Base-by-base conservation (phyloP, 2,113 vertebrate genomes). In the Rhinoptilus africanus region DNA sequence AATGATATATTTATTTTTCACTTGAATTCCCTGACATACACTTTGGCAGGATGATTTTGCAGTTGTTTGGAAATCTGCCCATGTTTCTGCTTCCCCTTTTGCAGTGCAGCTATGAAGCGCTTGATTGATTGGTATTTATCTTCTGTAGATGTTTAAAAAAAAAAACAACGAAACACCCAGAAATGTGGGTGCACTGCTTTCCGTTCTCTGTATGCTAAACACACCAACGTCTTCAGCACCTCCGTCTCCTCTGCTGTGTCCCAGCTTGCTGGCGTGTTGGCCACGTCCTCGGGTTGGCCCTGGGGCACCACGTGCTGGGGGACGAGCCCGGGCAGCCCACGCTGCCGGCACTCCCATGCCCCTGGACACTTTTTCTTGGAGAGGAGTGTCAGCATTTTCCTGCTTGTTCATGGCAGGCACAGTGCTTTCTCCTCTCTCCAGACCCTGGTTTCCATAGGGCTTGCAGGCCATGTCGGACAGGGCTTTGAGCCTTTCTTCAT, bases 291-390 rank as follows among this genome's bases (percentile, higher is more conserved):
- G 6, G 56, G 23, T 8, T 53, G 57, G 37, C 6, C 15, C 47
- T 4, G 27, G 83, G 35, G 22, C 75, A 56, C 21, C 48, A 5
- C 1, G 12, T 30, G 22, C 56, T 48, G 69, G 69, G 53, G 48
- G 50, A 47, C 4, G 14, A 54, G 43, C n/a, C 32, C 4, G 66
- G 24, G 50, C 39, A 82, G 72, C 68, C 67, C 63, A 4, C 1
- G 6, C 28, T 73, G 74, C 64, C 2, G 13, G 69, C 6, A 5
- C 47, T n/a, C 1, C 0, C 2, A 1, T 34, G 43, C 39, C 15
- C 5, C 47, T 63, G 71, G 51, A 22, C 14, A 27, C 37, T 68
- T 19, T 9, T 30, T 13, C 19, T 60, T 64, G 73, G 48, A 50
- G n/a, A 68, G 51, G 39, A 43, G 35, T 62, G 63, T 37, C 78